A percentile compares a stretch with the other conserved stretches of the same genome.
phyloP scores from a whole-genome alignment of 2,113 vertebrate species.

The Hystrix brachyura region DNA sequence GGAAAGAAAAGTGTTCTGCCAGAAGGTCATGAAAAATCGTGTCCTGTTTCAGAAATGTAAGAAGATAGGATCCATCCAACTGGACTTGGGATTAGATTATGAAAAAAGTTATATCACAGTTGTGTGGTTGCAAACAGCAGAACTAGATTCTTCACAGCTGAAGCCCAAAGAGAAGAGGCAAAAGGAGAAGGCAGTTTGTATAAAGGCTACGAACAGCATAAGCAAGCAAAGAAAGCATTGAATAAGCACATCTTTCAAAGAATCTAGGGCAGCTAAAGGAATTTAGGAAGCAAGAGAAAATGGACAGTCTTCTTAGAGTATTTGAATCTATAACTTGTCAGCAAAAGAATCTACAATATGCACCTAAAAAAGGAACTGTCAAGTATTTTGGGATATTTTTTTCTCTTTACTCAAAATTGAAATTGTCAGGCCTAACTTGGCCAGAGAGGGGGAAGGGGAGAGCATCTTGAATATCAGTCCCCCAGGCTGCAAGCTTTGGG shows the following conservation, averaged over 20 bases:
- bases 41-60: background rate
- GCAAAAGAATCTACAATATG: background rate
- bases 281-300: background rate
- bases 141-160: slow-evolving; percentile 6
- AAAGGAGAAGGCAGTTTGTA: background rate
- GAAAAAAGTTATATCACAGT: background rate
- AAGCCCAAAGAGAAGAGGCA: background rate
- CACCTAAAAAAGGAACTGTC: background rate
- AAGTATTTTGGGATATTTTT: background rate
- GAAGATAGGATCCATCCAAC: background rate
- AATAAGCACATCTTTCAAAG: background rate
- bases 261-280: background rate
- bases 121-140: background rate
- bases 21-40: background rate
- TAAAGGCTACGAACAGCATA: background rate
- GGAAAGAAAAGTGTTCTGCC: background rate
- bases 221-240: background rate
- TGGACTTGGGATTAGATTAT: background rate
- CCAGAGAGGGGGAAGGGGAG: background rate
- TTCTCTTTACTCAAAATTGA: background rate
- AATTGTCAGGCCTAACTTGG: background rate
- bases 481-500: background rate
- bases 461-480: background rate
- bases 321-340: background rate
- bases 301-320: background rate